Base-by-base conservation (phyloP, 2,113 vertebrate species). In the Cavia porcellus region DNA sequence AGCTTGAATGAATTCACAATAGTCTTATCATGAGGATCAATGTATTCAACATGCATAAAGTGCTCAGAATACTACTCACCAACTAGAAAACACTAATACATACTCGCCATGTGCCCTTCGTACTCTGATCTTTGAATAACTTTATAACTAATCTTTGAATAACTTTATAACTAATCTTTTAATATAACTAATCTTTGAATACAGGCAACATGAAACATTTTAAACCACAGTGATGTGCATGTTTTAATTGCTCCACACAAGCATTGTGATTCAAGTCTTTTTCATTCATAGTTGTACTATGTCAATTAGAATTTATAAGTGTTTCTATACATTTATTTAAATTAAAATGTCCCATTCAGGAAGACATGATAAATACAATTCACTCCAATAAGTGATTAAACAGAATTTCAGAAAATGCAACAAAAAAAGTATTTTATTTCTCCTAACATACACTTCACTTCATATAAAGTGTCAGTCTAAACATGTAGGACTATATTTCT, bases 81-180 rank as follows among this genome's bases (percentile, higher is more conserved):
- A 30, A 87, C 47, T 83, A 28, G 45, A 84, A 68, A 89, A 89
- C 13, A 47, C 28, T 59, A 20, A 57, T 52, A 32, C 19, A 74
- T 10, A 45, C 45, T 64, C 86, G 19, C 8, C 0, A 5, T 89
- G 2, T 2, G 52, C 66, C 25, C 14, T 87, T 79, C 62, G 50
- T 94, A 64, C 20, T 10, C 42, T n/a, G 38, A 20, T 87, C 30
- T 96, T 94, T 25, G 85, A 70, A 55, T 32, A 38, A 50, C 11
- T 88, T 68, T 88, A 62, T 89, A 81, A 88, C 83, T 94, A 79
- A 66, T 28, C 12, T 82, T 81, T 35, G 79, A 90, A 42, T 59
- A 66, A 38, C 38, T 38, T 38, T 38, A 38, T 38, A 38, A 38
- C 38, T n/a, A n/a, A n/a, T n/a, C n/a, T n/a, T 87, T 68, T 88